Evolutionary conservation across 2,113 vertebrate genomes (phyloP), one percentile per base, ranked within the genome.

Genomic region (Thalassoma bifasciatum): DNA sequence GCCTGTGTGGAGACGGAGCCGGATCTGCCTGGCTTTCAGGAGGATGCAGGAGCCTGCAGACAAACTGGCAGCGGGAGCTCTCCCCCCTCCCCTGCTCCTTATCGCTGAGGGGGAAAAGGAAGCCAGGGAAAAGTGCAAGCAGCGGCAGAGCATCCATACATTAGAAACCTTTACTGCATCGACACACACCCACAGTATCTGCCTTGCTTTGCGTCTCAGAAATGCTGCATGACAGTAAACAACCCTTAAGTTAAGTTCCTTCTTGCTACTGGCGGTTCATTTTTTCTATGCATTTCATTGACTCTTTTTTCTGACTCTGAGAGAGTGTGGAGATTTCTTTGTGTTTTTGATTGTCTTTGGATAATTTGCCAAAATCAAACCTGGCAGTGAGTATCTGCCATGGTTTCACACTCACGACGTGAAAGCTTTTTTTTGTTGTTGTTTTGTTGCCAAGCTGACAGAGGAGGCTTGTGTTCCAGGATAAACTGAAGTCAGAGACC

Each of bases 311-410:
- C 88, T 93, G 93, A 93, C 75, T 72, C 49, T 74, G 66, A 53
- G 68, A 82, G 69, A 14, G 26, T 56, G 53, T 84, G 65, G 64
- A 73, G 73, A 46, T 66, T 72, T 83, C 66, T 47, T 60, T 62
- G 66, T 52, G 13, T 64, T 53, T 57, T 77, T 86, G 40, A 85
- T 90, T 83, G 69, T 81, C 94, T 95, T 92, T 92, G 93, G 95
- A 94, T 95, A 89, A 91, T 95, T 96, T 97, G 96, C 96, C 97
- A 97, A 98, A 98, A 97, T 95, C 94, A 46, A 90, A 79, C 87
- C 86, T 82, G 84, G 83, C 81, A 47, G 77, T 74, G 64, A 81
- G 71, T 82, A 90, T 90, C 91, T 94, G 91, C 93, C 93, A 94
- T 92, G 93, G 94, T 93, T 95, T 90, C 82, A 91, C 89, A 93